Evolutionary conservation across 1,140 invertebrate genomes (phyloP), one percentile per base, ranked within the genome.

Genomic region (Brachionus rubens): DNA sequence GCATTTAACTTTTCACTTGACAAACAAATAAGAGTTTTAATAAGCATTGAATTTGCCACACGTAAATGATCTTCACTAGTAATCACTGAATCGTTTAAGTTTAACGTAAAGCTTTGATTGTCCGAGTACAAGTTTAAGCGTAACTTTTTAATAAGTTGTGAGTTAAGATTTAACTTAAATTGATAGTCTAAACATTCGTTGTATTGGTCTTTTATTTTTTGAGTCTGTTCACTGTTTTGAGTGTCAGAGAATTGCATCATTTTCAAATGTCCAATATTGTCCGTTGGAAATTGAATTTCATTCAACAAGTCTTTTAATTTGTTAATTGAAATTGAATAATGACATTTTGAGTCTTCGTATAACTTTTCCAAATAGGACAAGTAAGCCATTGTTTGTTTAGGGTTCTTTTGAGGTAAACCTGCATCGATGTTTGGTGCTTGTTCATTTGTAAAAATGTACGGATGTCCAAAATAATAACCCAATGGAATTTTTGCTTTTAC

Each of bases 41-140:
- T 78, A 88, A 90, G 78, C 19, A 81, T 80, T 54, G 79, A 56
- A 67, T 80, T 81, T 2, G 82, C 84, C 36, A 85, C 81, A 65
- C 83, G 82, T 47, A 92, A 83, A 4, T 94, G 83, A 68, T 91
- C 89, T 80, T 93, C 91, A 1, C 93, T 87, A 14, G 93, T 80
- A 78, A 89, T 89, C 84, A 93, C 91, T 3, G 89, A 89, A 0
- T 94, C 87, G 24, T 91, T 88, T 4, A 33, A 59, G 14, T 26
- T 12, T 1, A 26, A 12, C 2, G 12, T 3, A 26, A 4, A 26
- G 9, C 12, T 52, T 26, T 16, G 9, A n/a, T n/a, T n/a, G 12
- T 59, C 54, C 4, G 54, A 59, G 33, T 33, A 33, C 12, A 33
- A 16, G 9, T 36, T 28, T 24, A 26, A 28, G 6, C 41, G 41